Percentiles rank a stretch among this genome's conserved stretches.
Evolutionary conservation across 2,113 vertebrate genomes (phyloP).

Genomic region (Albula glossodonta): DNA sequence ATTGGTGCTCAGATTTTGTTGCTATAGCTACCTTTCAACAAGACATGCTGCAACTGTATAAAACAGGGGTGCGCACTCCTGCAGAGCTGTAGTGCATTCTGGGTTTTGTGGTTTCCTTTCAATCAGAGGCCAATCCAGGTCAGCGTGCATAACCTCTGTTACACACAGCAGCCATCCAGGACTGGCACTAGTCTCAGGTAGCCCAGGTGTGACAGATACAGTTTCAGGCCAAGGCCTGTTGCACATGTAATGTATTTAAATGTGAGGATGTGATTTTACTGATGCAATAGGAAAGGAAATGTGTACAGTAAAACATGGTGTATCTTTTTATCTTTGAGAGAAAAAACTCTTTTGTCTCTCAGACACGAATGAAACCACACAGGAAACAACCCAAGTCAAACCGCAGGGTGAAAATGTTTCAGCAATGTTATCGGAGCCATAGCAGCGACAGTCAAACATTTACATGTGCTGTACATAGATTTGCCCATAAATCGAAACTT

Average conservation of each 20-base stretch:
- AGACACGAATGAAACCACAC: not conserved
- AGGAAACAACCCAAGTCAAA: not conserved
- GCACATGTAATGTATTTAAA: not conserved
- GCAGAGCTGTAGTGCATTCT: too few species aligned
- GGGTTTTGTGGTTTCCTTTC: too few species aligned
- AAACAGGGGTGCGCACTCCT: too few species aligned
- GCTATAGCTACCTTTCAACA: too few species aligned
- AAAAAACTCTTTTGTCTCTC: not conserved
- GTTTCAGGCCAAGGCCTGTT: not conserved
- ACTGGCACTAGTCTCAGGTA: too few species aligned
- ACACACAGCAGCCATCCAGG: too few species aligned
- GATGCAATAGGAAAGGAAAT: not conserved
- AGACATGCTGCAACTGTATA: not conserved
- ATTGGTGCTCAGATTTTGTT: too few species aligned
- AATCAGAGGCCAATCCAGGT: too few species aligned
- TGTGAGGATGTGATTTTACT: conserved; percentile 32
- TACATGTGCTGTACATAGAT: not conserved
- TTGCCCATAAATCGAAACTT: not conserved
- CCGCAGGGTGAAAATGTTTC: not conserved
- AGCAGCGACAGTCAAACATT: not conserved
- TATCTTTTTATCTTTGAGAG: not conserved
- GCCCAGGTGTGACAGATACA: not conserved
- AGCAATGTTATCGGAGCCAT: not conserved
- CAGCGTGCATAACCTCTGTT: too few species aligned
- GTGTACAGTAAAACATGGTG: not conserved